Percentiles rank a stretch among this genome's conserved stretches.
phyloP scores from a whole-genome alignment of 2,113 vertebrate genomes.

The Hystrix brachyura region DNA sequence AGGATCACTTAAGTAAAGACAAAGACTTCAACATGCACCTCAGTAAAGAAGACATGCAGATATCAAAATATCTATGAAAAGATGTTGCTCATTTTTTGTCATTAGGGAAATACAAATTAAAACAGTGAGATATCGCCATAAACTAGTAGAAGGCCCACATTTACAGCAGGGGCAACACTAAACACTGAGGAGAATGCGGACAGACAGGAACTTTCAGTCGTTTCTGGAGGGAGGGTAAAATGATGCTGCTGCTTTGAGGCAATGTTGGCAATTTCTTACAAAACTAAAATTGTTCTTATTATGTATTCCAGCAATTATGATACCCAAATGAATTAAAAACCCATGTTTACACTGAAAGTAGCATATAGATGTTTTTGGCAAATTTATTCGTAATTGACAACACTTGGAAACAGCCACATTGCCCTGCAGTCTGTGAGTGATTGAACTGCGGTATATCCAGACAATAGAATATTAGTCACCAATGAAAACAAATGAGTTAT shows the following conservation, averaged over 20 bases:
- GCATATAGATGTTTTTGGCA: not conserved
- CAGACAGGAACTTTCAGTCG: not conserved
- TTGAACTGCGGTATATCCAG: not conserved
- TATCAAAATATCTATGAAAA: not conserved
- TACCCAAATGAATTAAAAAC: not conserved
- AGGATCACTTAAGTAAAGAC: not conserved
- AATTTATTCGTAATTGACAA: not conserved
- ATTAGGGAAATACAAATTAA: not conserved
- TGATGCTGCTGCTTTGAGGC: not conserved
- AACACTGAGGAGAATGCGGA: not conserved
- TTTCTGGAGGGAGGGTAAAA: not conserved
- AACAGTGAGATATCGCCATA: not conserved
- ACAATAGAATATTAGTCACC: not conserved
- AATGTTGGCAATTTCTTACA: not conserved
- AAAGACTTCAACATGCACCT: not conserved
- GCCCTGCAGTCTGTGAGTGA: not conserved
- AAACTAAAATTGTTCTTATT: not conserved
- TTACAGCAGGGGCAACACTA: not conserved
- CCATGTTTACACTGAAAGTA: not conserved
- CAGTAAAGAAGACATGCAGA: not conserved
- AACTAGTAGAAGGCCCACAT: not conserved
- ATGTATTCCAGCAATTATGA: not conserved
- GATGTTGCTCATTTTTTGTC: not conserved
- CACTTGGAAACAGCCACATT: not conserved
- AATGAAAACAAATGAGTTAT: not conserved